Base-by-base conservation (phyloP, 2,113 vertebrate genomes). In the Apaloderma vittatum region DNA sequence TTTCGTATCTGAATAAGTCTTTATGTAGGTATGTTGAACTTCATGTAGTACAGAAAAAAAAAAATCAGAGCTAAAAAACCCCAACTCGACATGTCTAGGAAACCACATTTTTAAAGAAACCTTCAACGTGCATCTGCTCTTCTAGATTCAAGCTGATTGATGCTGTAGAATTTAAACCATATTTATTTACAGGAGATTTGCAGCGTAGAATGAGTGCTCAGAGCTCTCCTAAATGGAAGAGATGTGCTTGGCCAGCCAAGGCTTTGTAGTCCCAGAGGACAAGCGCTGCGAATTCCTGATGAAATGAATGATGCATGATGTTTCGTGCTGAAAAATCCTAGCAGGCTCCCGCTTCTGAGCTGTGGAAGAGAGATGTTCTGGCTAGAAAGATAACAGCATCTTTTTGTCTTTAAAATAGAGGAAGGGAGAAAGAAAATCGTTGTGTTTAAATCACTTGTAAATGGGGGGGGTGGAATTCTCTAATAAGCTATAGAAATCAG, bases 401-500 rank as follows among this genome's bases (percentile, higher is more conserved):
- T 55, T 88, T 67, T 40, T 40, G 21, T 10, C 13, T 85, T 78
- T 46, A 63, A 86, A 81, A 21, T 3, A 48, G 30, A 70, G 24
- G 13, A 4, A 51, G 26, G 26, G 27, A 23, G 22, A 40, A 55
- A 71, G 6, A 34, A 86, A 88, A 11, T 12, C 29, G 5, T 19
- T 46, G 46, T 10, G 18, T 73, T 86, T 70, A 52, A 83, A 29
- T 30, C 2, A 57, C 40, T 83, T 52, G 8, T 26, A 36, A 80
- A 70, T 26, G 36, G 37, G 13, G 0, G 2, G 45, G 11, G 11
- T 14, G 7, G 9, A 6, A 26, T 15, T 43, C 43, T 48, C 34
- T 30, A 8, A 9, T 40, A 21, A 34, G n/a, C 13, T n/a, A 13
- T n/a, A 13, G n/a, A 45, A 92, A 79, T 10, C 12, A 48, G 52